These are phyloP conservation scores for Vulpes ferrilata DNA, from an alignment of 2,113 vertebrate species.

Conservation along the genomic window DNA sequence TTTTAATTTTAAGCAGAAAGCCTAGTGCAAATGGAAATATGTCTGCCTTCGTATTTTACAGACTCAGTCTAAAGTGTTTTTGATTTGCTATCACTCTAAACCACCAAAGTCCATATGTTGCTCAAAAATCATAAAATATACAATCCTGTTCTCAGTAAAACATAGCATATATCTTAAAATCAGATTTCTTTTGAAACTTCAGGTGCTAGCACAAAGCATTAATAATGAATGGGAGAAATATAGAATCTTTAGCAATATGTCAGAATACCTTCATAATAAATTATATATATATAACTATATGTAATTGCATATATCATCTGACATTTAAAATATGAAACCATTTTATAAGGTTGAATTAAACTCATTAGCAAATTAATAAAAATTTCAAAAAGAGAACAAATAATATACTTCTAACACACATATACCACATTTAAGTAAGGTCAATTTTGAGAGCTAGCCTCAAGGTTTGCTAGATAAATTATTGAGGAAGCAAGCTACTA, in stretches of 20 bases:
- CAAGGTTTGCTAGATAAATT: background rate
- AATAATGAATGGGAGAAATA: background rate
- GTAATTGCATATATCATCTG: background rate
- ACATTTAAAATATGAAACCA: background rate
- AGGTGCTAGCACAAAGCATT: background rate
- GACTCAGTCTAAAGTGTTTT: background rate
- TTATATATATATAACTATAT: background rate
- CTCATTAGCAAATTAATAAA: background rate
- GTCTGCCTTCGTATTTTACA: background rate
- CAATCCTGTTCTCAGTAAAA: background rate
- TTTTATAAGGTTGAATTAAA: background rate
- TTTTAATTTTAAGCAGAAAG: conserved; percentile 51
- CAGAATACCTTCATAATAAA: background rate
- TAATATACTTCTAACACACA: background rate
- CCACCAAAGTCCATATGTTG: background rate
- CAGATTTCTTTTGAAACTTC: background rate
- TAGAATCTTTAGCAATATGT: background rate
- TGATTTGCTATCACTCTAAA: background rate
- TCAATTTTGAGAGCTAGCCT: background rate
- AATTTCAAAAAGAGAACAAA: background rate
- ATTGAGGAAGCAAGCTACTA: background rate
- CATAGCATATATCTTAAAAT: background rate
- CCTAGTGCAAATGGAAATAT: background rate
- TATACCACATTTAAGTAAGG: background rate
- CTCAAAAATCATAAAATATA: background rate